Evolutionary conservation across 2,113 vertebrate genomes (phyloP).

Genomic region (Antigone vipio): DNA sequence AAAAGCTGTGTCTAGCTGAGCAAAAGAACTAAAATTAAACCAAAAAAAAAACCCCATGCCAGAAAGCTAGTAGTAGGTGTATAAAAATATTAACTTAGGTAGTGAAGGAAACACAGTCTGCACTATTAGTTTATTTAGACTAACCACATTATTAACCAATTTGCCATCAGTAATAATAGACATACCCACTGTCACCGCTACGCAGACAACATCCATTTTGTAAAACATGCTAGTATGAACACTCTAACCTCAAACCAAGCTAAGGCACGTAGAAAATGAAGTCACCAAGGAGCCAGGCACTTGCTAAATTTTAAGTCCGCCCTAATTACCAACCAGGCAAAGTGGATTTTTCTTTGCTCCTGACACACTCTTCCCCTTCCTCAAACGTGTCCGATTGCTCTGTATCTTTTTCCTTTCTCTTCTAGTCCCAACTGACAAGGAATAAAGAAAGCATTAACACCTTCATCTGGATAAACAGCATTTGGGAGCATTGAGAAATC

Average conservation of each 20-base stretch:
- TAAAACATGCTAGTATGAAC: rapidly evolving
- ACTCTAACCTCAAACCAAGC: background rate
- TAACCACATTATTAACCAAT: background rate
- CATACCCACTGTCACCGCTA: background rate
- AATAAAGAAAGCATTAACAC: background rate
- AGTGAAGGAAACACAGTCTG: background rate
- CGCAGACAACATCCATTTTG: background rate
- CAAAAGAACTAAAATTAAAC: background rate
- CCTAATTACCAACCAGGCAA: background rate
- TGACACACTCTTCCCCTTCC: background rate
- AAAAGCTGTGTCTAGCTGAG: background rate
- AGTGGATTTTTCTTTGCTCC: background rate
- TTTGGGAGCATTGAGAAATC: background rate
- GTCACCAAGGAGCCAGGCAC: background rate
- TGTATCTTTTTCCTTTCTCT: background rate
- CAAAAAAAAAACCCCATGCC: background rate
- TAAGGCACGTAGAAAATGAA: background rate
- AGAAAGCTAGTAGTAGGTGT: background rate
- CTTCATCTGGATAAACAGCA: background rate
- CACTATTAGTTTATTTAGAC: background rate
- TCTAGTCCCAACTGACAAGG: background rate
- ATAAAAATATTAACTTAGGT: background rate
- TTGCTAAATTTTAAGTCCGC: background rate
- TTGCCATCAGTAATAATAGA: background rate
- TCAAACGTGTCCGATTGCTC: rapidly evolving